Percentiles rank a stretch among this genome's conserved stretches.
These are phyloP conservation scores for Eclectus roratus DNA, from an alignment of 2,113 vertebrate species.

Conservation along the genomic window DNA sequence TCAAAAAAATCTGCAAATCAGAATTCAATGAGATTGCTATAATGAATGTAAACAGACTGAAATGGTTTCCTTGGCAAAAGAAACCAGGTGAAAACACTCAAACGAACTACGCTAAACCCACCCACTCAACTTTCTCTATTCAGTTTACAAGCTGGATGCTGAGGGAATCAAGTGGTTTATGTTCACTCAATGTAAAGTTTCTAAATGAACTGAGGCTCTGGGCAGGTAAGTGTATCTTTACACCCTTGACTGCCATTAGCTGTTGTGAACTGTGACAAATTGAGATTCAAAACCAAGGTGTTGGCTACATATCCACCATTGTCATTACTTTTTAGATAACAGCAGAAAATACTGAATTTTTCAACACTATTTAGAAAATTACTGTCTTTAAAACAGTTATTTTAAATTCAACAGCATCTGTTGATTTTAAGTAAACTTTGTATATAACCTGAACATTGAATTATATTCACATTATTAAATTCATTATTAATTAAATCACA, in stretches of 20 bases:
- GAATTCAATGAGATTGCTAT: not conserved
- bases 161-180: not conserved
- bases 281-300: not conserved
- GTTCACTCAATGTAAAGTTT: not conserved
- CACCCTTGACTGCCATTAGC: not conserved
- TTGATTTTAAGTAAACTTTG: not conserved
- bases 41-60: not conserved
- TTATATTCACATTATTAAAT: not conserved
- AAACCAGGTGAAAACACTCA: not conserved
- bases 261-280: not conserved
- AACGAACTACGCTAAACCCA: not conserved
- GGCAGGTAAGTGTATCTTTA: not conserved
- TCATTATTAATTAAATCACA: not conserved
- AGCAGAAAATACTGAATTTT: not conserved
- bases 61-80: not conserved
- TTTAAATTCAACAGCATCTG: not conserved
- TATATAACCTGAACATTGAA: not conserved
- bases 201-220: not conserved
- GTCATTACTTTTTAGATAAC: not conserved
- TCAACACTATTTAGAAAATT: not conserved
- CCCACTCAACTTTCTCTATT: not conserved
- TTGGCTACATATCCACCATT: not conserved
- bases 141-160: not conserved
- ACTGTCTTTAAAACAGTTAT: not conserved
- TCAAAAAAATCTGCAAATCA: not conserved